A percentile compares a stretch with the other conserved stretches of the same genome.
These are phyloP conservation scores for Eilema sororculum DNA, from an alignment of 2,888 invertebrate genomes.

Conservation along the genomic window DNA sequence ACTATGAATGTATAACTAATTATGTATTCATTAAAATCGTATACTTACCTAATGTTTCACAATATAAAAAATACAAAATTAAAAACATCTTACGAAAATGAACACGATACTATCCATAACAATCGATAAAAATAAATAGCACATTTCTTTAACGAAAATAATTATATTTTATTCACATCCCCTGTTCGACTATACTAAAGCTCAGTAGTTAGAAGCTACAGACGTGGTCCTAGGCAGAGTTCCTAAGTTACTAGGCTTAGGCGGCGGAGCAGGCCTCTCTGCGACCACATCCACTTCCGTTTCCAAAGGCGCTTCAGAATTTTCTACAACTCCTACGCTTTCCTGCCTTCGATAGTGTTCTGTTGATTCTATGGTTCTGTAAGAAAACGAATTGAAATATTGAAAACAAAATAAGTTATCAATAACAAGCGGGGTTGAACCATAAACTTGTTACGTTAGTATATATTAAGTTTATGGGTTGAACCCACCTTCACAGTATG, in stretches of 20 bases:
- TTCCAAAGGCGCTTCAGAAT: slow-evolving; percentile 7
- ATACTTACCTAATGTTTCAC: slow-evolving; percentile 9
- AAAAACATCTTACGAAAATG: not conserved
- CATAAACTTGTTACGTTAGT: too few relatives aligned
- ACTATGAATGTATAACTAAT: too few relatives aligned
- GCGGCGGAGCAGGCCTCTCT: slow-evolving; percentile 71
- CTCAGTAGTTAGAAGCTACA: slow-evolving; percentile 12
- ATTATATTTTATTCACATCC: not conserved
- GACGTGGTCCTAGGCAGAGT: slow-evolving; percentile 41
- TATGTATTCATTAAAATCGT: not conserved
- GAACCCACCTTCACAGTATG: too few relatives aligned
- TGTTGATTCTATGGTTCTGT: slow-evolving; percentile 11
- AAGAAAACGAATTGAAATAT: not conserved
- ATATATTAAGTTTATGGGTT: too few relatives aligned
- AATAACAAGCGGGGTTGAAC: too few relatives aligned
- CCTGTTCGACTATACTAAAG: not conserved
- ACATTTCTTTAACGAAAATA: not conserved
- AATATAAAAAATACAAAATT: slow-evolving; percentile 11
- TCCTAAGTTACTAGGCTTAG: slow-evolving; percentile 67
- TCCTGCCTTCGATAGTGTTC: slow-evolving; percentile 7
- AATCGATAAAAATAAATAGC: not conserved
- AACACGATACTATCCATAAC: not conserved
- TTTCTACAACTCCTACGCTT: slow-evolving; percentile 19
- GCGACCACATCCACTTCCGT: slow-evolving; percentile 48
- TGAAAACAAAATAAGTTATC: not conserved